phyloP scores from a whole-genome alignment of 2,113 vertebrate genomes.

The Naja naja region DNA sequence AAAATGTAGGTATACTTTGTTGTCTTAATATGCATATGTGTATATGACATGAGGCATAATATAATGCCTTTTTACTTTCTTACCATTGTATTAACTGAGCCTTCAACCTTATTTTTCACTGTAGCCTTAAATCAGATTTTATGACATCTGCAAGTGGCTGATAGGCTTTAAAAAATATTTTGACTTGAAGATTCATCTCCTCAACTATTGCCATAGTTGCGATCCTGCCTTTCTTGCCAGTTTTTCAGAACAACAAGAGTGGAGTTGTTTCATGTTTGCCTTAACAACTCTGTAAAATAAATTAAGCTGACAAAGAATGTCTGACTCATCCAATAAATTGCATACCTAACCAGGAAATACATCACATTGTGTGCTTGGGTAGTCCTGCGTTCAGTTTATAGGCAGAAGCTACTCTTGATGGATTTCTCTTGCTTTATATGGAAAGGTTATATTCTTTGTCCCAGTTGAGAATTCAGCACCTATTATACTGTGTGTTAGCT shows the following conservation, averaged over 20 bases:
- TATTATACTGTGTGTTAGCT: not conserved
- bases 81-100: not conserved
- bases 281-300: not conserved
- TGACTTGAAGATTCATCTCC: not conserved
- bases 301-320: not conserved
- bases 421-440: not conserved
- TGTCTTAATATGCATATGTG: not conserved
- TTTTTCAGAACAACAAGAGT: not conserved
- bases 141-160: not conserved
- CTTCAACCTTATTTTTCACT: not conserved
- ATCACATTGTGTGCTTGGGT: not conserved
- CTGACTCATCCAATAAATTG: not conserved
- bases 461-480: not conserved
- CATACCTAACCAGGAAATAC: not conserved
- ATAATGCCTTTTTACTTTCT: not conserved
- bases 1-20: not conserved
- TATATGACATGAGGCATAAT: not conserved
- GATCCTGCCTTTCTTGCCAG: not conserved
- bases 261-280: not conserved
- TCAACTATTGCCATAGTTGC: not conserved
- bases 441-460: not conserved
- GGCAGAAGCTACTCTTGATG: not conserved
- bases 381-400: not conserved
- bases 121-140: not conserved
- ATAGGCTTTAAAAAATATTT: not conserved